phyloP scores from a whole-genome alignment of 1,140 invertebrate genomes.

The Temnothorax curvispinosus region DNA sequence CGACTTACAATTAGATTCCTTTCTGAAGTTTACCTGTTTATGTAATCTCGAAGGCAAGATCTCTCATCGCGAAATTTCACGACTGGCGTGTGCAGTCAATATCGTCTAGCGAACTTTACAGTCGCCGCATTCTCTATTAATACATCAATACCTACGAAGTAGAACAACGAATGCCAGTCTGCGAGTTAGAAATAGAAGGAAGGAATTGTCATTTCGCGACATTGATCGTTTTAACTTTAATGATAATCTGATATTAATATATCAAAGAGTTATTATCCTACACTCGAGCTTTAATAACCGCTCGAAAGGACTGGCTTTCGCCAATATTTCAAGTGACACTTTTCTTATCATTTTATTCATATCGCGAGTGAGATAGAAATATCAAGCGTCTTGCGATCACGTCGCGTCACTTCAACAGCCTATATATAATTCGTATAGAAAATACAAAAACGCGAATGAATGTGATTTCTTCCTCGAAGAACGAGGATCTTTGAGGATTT shows the following conservation, averaged over 20 bases:
- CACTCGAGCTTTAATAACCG: neutral
- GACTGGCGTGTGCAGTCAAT: conserved; percentile 21
- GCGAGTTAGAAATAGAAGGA: neutral
- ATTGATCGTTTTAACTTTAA: neutral
- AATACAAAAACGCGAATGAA: neutral
- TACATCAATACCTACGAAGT: conserved; percentile 38
- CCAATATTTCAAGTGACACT: neutral
- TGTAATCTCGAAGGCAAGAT: conserved; percentile 22
- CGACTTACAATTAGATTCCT: neutral
- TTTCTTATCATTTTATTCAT: neutral
- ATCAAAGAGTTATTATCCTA: neutral
- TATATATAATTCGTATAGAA: neutral
- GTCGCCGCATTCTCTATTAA: conserved; percentile 35
- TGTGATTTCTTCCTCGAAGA: neutral
- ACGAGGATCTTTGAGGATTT: neutral
- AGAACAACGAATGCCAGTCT: conserved; percentile 17
- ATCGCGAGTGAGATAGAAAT: too few relatives aligned
- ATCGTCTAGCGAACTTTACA: conserved; percentile 19
- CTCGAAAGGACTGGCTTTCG: neutral
- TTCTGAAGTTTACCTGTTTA: neutral
- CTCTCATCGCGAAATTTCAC: conserved; percentile 24
- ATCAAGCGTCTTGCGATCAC: neutral
- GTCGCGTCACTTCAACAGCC: neutral
- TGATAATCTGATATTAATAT: conserved; percentile 14
- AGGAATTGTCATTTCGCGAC: neutral